Base-by-base conservation (phyloP, 2,888 invertebrate genomes). In the Alviniconcha strummeri region DNA sequence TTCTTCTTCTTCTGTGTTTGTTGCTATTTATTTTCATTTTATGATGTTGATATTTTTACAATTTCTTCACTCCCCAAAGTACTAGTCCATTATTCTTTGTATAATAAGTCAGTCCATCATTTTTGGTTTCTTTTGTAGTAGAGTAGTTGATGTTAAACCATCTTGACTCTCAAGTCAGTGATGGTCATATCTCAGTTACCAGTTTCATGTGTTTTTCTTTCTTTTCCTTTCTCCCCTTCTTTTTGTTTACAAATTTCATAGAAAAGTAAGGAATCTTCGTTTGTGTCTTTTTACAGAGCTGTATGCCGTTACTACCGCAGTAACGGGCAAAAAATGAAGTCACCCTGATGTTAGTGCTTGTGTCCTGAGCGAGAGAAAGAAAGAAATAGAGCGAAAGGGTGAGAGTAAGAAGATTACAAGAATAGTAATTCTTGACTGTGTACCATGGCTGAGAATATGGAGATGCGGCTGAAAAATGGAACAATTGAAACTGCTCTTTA, bases 221-320 rank as follows among this genome's bases (percentile, higher is more conserved):
- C 52, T 64, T 64, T 56, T 78, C 5, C 36, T 52, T 64, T 13
- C 8, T 78, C 52, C 36, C 5, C 36, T 15, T 8, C 5, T 13
- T 55, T 80, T 55, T n/a, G 8, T 57, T 8, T 75, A 7, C 54
- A 75, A 54, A 5, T 75, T 60, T 60, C 69, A 80, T 36, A 15
- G 52, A 52, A 69, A 55, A 69, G 69, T 80, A 80, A 75, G 75
- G 81, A 60, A 57, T 81, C 19, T 81, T 64, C 57, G 17, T 64
- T 57, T 74, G 57, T 81, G 64, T 75, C 60, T 36, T 81, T 81
- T 81, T 81, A 60, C 81, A 81, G 75, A 81, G 81, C 64, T 81
- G 81, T 81, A 75, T 81, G 81, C 81, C 81, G 60, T 81, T 81
- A 75, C 75, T 81, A 81, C 74, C 75, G 75, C 81, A 81, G 81